Percentiles rank a stretch among this genome's conserved stretches.
Evolutionary conservation across 2,797 vertebrate genomes (phyloP).

Genomic region (Ptychadena robeensis): DNA sequence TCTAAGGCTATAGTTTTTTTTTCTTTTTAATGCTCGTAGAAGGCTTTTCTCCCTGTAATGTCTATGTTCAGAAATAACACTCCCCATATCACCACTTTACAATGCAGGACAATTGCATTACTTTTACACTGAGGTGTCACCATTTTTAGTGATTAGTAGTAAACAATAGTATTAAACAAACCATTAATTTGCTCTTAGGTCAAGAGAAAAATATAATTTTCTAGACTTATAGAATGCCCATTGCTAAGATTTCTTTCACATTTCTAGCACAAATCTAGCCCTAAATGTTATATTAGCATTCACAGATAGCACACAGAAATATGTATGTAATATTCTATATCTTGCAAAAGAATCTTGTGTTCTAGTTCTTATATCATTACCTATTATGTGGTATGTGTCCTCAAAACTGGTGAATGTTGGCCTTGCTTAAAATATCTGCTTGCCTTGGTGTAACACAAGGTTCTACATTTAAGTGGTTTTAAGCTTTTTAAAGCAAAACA

Average conservation of each 20-base stretch:
- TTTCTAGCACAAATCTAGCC: no score
- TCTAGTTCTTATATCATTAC: not conserved
- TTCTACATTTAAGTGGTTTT: no score
- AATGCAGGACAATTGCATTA: not conserved
- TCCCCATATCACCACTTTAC: not conserved
- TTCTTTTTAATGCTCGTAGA: not conserved
- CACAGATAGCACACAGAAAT: not conserved
- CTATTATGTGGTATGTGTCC: not conserved
- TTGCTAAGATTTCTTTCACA: no score
- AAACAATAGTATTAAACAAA: no score
- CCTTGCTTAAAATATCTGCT: not conserved
- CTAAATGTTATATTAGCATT: no score
- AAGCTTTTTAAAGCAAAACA: no score
- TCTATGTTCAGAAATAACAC: not conserved
- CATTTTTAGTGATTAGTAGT: slow-evolving; percentile 1
- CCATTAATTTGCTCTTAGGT: not conserved
- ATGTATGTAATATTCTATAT: not conserved
- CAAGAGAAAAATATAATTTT: no score
- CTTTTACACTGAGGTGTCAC: slow-evolving; percentile 7
- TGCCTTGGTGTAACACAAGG: no score
- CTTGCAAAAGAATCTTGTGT: no score
- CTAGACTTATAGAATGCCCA: no score
- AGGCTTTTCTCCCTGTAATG: slow-evolving; percentile 15
- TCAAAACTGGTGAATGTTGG: no score
- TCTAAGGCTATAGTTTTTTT: slow-evolving; percentile 28